A percentile compares a stretch with the other conserved stretches of the same genome.
phyloP scores from a whole-genome alignment of 2,888 invertebrate genomes.

The Dynastes maya region DNA sequence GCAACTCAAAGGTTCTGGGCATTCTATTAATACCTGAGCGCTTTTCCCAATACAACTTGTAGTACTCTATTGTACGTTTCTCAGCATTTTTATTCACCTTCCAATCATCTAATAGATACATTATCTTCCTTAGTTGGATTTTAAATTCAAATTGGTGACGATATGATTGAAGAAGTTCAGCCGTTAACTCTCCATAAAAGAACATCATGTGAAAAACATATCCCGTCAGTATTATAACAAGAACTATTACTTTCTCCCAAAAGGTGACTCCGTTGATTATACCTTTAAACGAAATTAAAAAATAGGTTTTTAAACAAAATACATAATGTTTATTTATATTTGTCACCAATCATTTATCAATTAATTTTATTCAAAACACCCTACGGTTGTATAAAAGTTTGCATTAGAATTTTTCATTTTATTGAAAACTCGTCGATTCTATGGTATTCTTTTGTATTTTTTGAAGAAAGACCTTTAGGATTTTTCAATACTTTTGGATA shows the following conservation, averaged over 20 bases:
- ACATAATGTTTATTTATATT: too few relatives aligned
- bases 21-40: slow-evolving; percentile 71
- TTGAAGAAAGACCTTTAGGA: too few relatives aligned
- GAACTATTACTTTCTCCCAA: slow-evolving; percentile 28
- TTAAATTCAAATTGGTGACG: slow-evolving; percentile 46
- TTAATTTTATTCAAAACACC: too few relatives aligned
- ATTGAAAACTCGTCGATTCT: too few relatives aligned
- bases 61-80: slow-evolving; percentile 64
- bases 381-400: too few relatives aligned
- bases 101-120: slow-evolving; percentile 48
- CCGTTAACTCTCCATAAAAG: slow-evolving; percentile 43
- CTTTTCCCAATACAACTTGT: slow-evolving; percentile 73
- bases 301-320: too few relatives aligned
- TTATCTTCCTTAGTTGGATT: slow-evolving; percentile 44
- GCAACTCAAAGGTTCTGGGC: slow-evolving; percentile 68
- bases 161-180: slow-evolving; percentile 39
- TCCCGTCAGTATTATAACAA: slow-evolving; percentile 38
- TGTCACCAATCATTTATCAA: too few relatives aligned
- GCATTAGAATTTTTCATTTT: too few relatives aligned
- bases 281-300: slow-evolving; percentile 28
- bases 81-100: slow-evolving; percentile 48
- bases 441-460: too few relatives aligned
- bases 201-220: slow-evolving; percentile 44
- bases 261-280: slow-evolving; percentile 21
- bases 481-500: too few relatives aligned